phyloP scores from a whole-genome alignment of 2,797 vertebrate species.

The Telmatherina bonti region DNA sequence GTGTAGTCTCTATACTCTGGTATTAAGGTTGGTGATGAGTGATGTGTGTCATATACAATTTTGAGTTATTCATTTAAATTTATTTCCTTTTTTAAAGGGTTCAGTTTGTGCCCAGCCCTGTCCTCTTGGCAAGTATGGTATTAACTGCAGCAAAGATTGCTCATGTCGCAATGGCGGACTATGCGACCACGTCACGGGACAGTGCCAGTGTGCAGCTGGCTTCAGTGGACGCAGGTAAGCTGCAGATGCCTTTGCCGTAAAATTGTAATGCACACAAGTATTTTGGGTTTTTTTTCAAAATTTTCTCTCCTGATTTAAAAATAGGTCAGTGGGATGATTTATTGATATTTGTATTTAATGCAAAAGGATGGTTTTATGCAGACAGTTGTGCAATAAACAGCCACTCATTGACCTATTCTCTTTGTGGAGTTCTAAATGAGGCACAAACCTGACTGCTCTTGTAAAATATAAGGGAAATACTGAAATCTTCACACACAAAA shows the following conservation, averaged over 20 bases:
- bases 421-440: conserved; percentile 69
- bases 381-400: conserved; percentile 45
- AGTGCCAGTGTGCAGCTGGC: conserved; percentile 93
- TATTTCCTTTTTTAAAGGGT: conserved; percentile 83
- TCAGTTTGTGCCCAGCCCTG: conserved; percentile 97
- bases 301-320: conserved; percentile 50
- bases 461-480: conserved; percentile 52
- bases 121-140: conserved; percentile 90
- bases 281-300: conserved; percentile 39
- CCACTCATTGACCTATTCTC: conserved; percentile 68
- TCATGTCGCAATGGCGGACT: conserved; percentile 95
- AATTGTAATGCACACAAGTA: conserved; percentile 26
- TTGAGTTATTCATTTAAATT: neutral
- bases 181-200: conserved; percentile 93
- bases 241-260: conserved; percentile 15
- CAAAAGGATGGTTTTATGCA: conserved; percentile 48
- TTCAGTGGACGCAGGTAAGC: conserved; percentile 94
- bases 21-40: neutral
- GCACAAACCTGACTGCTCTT: conserved; percentile 59
- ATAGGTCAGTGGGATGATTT: conserved; percentile 52
- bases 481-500: conserved; percentile 34
- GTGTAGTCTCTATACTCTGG: neutral
- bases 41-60: conserved; percentile 14
- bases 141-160: conserved; percentile 97
- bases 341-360: conserved; percentile 59